phyloP scores from a whole-genome alignment of 2,888 invertebrate genomes.

The Seira musarum region DNA sequence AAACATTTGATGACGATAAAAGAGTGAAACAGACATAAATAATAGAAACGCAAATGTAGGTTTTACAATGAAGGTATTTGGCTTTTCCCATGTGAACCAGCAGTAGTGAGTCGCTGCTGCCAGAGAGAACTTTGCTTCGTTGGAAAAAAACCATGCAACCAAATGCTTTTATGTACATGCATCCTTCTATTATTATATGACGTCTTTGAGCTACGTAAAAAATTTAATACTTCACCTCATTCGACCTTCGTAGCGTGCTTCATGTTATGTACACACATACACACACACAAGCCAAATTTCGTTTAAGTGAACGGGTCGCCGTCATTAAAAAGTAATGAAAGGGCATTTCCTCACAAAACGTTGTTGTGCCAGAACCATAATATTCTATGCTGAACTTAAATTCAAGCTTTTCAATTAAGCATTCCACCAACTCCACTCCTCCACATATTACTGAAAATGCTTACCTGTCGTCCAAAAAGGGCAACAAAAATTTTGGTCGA shows the following conservation, averaged over 20 bases:
- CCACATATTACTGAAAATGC: no score
- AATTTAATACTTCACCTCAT: conserved; percentile 52
- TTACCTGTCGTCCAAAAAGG: no score
- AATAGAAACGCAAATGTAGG: conserved; percentile 8
- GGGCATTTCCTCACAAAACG: no score
- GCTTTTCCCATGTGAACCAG: not conserved
- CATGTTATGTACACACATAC: not conserved
- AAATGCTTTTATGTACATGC: not conserved
- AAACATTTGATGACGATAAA: not conserved
- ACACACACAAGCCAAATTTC: no score
- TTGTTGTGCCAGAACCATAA: no score
- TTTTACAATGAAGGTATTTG: not conserved
- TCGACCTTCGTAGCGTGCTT: conserved; percentile 48
- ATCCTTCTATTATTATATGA: conserved; percentile 42
- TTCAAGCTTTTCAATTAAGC: no score
- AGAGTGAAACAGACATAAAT: not conserved
- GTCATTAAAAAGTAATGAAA: no score
- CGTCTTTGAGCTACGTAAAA: conserved; percentile 54
- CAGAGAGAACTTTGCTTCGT: not conserved
- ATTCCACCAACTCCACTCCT: no score
- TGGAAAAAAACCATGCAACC: not conserved
- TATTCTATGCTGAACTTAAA: no score
- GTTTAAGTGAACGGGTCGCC: no score
- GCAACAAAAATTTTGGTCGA: no score
- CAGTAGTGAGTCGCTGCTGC: no score